Conservation (phyloP, 2,888 invertebrate genomes). For the Villa cingulata region DNA sequence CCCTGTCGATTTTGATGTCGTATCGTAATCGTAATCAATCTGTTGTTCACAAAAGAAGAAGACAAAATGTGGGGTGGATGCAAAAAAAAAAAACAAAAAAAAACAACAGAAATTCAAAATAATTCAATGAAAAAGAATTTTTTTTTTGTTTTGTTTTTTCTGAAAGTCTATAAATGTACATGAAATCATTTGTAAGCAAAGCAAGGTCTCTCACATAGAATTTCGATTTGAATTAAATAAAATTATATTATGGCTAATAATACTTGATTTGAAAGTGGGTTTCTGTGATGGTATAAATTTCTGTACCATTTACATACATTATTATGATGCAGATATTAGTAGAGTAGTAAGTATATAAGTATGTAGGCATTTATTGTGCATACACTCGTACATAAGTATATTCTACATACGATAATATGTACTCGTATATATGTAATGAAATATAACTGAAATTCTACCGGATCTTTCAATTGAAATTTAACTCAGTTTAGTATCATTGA, state of each 20-base stretch:
- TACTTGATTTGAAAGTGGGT: constrained; percentile 10
- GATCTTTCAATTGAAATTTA: constrained; percentile 15
- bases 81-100: no score
- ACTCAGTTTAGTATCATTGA: constrained; percentile 9
- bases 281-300: no score
- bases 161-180: neutral
- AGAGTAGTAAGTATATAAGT: no score
- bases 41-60: no score
- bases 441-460: constrained; percentile 5
- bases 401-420: no score
- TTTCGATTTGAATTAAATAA: neutral
- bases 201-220: neutral
- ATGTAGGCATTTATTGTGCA: no score
- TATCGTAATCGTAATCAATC: neutral
- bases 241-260: constrained; percentile 14
- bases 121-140: no score
- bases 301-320: no score
- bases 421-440: neutral
- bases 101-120: no score
- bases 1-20: neutral
- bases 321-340: no score
- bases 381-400: no score
- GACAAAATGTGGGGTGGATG: neutral
- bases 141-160: no score
- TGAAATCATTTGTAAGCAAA: constrained; percentile 1